Base-by-base conservation (phyloP, 2,113 vertebrate genomes). In the Callocephalon fimbriatum region DNA sequence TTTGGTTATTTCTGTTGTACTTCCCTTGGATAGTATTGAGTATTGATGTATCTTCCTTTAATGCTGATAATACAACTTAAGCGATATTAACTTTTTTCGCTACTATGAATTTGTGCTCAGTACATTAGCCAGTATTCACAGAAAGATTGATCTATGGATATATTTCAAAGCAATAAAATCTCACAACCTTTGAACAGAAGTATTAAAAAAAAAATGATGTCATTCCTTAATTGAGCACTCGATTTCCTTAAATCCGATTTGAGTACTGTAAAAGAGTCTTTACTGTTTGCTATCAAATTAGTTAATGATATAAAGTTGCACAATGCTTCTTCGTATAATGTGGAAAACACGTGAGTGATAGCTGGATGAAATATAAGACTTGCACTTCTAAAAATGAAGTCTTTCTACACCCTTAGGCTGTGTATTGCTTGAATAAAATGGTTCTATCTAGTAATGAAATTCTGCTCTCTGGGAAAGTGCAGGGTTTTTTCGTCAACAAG, bases 281-380 rank as follows among this genome's bases (percentile, higher is more conserved):
- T 56, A 19, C 16, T n/a, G 1, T 86, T 95, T 78, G 11, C 32
- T 37, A 0, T 48, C 8, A 42, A 37, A n/a, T 27, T 68, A 71
- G 45, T 12, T 62, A 48, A 16, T 32, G 9, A 35, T 40, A 15
- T 7, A 6, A 20, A 54, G 16, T 38, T 90, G 13, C 14, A 25
- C 26, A 35, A 22, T 76, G 12, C 42, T 45, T 45, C 14, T 56
- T 72, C 63, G 4, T 82, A 0, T 29, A 15, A 20, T 70, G 32
- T 5, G 48, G 63, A 66, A 79, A 61, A 45, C 25, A 27, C 25
- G 23, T 40, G 31, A 23, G 29, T 32, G 27, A 21, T 68, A 70
- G 27, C 44, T 53, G 59, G 11, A 26, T 66, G 9, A 19, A 17
- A 42, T 47, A 2, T 0, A 44, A 44, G 32, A 31, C 0, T 1